phyloP scores from a whole-genome alignment of 1,140 invertebrate genomes.

The Cydia strobilella region DNA sequence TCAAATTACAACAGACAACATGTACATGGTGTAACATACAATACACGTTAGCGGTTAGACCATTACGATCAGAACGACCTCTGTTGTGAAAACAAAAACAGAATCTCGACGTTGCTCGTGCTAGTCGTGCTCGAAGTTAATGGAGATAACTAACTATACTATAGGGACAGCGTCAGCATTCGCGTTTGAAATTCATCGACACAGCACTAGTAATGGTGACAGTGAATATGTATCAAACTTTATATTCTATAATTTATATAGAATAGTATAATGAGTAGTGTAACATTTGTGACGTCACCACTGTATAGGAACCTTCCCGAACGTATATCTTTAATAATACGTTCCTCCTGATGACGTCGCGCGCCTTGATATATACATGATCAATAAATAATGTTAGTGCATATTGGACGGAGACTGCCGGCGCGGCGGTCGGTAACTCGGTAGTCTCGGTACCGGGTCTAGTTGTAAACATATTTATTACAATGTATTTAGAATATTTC shows the following conservation, averaged over 20 bases:
- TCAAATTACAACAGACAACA: no score
- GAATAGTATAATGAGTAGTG: background rate
- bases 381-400: background rate
- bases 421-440: no score
- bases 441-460: background rate
- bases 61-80: no score
- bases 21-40: no score
- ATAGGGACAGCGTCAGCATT: no score
- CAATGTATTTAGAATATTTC: background rate
- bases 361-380: background rate
- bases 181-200: background rate
- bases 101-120: no score
- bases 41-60: no score
- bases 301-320: background rate
- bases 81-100: no score
- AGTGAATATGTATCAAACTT: background rate
- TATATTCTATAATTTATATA: background rate
- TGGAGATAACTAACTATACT: no score
- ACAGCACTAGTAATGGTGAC: background rate
- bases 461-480: background rate
- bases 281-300: background rate
- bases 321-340: background rate
- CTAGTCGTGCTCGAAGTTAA: no score
- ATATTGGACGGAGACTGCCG: background rate
- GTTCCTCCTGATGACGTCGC: background rate